phyloP scores from a whole-genome alignment of 2,113 vertebrate genomes.

The Turdus rufiventris region DNA sequence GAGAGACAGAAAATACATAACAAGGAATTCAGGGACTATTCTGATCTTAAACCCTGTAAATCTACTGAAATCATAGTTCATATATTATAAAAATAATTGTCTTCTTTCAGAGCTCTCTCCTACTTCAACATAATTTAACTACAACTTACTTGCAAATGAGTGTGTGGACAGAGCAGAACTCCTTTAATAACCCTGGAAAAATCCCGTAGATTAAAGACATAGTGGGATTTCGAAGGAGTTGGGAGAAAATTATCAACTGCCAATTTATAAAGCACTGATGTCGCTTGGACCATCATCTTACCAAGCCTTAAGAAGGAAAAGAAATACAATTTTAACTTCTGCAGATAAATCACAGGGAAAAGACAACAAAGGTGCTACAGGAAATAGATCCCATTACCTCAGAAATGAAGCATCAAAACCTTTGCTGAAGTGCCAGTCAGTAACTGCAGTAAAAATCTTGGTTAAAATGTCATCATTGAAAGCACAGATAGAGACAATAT shows the following conservation, averaged over 20 bases:
- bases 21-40: background rate
- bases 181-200: conserved; percentile 89
- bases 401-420: conserved; percentile 83
- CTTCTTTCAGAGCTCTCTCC: background rate
- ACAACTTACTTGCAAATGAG: conserved; percentile 83
- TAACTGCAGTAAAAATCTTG: conserved; percentile 86
- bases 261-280: conserved; percentile 83
- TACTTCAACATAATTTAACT: background rate
- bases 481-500: conserved; percentile 82
- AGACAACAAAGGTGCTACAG: background rate
- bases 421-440: conserved; percentile 88
- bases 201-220: conserved; percentile 91
- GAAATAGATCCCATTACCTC: conserved; percentile 69
- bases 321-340: background rate
- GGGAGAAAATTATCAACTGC: conserved; percentile 86
- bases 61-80: background rate
- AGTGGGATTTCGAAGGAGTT: conserved; percentile 93
- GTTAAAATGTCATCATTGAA: conserved; percentile 86
- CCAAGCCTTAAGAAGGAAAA: conserved; percentile 74
- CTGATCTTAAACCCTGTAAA: background rate
- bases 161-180: conserved; percentile 84
- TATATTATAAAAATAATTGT: background rate
- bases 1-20: background rate
- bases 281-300: conserved; percentile 86
- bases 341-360: background rate